A percentile compares a stretch with the other conserved stretches of the same genome.
These are phyloP conservation scores for Onchidella celtica DNA, from an alignment of 2,888 invertebrate species.

Conservation along the genomic window DNA sequence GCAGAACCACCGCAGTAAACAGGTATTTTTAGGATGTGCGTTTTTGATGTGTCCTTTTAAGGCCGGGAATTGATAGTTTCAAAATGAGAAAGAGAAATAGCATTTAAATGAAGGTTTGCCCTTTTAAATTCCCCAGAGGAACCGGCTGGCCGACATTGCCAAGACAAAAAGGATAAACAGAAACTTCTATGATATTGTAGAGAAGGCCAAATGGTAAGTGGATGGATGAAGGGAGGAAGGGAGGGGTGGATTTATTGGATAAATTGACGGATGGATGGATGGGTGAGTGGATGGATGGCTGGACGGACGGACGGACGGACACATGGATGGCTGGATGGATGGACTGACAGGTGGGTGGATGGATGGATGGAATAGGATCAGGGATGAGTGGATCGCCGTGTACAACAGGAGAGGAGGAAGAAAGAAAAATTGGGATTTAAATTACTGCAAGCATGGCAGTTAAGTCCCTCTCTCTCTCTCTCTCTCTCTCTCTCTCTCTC, in stretches of 20 bases:
- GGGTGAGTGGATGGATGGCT: not conserved
- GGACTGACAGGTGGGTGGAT: not conserved
- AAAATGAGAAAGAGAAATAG: not conserved
- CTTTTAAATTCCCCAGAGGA: slow-evolving; percentile 60
- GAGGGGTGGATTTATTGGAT: not conserved
- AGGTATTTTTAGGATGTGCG: too few species aligned
- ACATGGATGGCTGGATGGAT: not conserved
- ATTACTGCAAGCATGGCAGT: too few species aligned
- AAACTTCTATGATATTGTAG: slow-evolving; percentile 73
- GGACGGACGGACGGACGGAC: not conserved
- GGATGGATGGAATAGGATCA: not conserved
- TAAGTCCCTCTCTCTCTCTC: not conserved
- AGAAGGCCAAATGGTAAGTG: slow-evolving; percentile 73
- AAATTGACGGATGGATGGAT: too few species aligned
- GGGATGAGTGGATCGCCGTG: too few species aligned
- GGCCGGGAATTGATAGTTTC: too few species aligned
- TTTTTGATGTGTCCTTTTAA: too few species aligned
- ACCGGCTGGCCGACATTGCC: slow-evolving; percentile 72
- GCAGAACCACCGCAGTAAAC: too few species aligned
- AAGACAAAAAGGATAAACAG: slow-evolving; percentile 72
- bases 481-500: not conserved
- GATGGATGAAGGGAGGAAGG: not conserved
- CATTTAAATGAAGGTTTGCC: not conserved
- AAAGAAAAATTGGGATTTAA: too few species aligned
- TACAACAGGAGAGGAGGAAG: too few species aligned